A percentile compares a stretch with the other conserved stretches of the same genome.
Conservation (phyloP, 2,113 vertebrate species). For the Ctenomys sociabilis region DNA sequence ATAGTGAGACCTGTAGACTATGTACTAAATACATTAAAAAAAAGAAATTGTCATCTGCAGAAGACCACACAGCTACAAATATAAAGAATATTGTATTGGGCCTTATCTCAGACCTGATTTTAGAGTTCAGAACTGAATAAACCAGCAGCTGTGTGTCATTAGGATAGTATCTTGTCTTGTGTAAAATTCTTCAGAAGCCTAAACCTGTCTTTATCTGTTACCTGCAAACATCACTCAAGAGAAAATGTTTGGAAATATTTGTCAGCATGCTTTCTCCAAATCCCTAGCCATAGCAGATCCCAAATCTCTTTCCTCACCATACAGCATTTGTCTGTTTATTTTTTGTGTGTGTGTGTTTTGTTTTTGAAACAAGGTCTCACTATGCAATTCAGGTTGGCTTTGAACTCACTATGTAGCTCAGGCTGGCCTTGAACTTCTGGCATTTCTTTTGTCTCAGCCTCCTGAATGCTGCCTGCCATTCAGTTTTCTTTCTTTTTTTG, state of each 20-base stretch:
- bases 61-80: slow-evolving; percentile 22
- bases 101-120: slow-evolving; percentile 48
- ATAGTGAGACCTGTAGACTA: no score
- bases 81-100: neutral
- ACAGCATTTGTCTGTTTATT: neutral
- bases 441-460: neutral
- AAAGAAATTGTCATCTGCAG: neutral
- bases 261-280: neutral
- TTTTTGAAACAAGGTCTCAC: neutral
- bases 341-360: neutral
- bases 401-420: neutral
- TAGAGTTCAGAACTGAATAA: slow-evolving; percentile 41
- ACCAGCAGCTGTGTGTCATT: slow-evolving; percentile 4
- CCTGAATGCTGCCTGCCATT: neutral
- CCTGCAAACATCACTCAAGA: slow-evolving; percentile 12
- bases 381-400: neutral
- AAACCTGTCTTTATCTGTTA: slow-evolving; percentile 10
- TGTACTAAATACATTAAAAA: no score
- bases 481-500: neutral
- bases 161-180: slow-evolving; percentile 29
- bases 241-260: slow-evolving; percentile 25
- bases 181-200: neutral
- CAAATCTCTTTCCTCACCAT: neutral
- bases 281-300: slow-evolving; percentile 21
- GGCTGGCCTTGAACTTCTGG: neutral